These are phyloP conservation scores for Vollenhovia emeryi DNA, from an alignment of 1,140 invertebrate genomes.

Conservation along the genomic window DNA sequence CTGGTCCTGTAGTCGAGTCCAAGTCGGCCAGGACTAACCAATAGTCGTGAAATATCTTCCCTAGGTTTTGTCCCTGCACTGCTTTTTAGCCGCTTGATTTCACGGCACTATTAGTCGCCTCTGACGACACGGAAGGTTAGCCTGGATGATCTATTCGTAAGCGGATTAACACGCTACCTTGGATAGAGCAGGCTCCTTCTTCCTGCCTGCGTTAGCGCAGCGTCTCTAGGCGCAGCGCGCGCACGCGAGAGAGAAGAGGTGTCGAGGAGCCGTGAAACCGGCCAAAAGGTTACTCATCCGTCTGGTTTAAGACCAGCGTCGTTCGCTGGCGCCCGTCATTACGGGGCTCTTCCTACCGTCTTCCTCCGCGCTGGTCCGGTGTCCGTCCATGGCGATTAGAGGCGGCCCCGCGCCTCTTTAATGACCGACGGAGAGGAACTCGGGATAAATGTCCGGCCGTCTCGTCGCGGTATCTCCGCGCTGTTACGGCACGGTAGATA, in stretches of 20 bases:
- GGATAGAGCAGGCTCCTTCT: not conserved
- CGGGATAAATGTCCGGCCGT: slow-evolving; percentile 13
- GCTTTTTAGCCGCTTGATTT: no score
- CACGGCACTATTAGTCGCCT: no score
- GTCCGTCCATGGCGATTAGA: slow-evolving; percentile 59
- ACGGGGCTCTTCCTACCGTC: slow-evolving; percentile 29
- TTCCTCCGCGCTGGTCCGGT: not conserved
- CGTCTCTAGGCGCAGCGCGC: not conserved
- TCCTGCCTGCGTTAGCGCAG: not conserved
- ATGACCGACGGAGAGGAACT: slow-evolving; percentile 37
- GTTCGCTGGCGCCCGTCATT: slow-evolving; percentile 39
- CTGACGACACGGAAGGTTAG: no score
- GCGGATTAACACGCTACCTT: no score
- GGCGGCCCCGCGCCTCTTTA: slow-evolving; percentile 2
- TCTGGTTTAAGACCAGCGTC: slow-evolving; percentile 50
- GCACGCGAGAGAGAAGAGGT: slow-evolving; percentile 4
- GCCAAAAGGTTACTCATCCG: slow-evolving; percentile 61
- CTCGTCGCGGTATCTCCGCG: not conserved
- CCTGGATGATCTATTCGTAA: no score
- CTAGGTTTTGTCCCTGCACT: no score
- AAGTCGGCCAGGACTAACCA: no score
- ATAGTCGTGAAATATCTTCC: no score
- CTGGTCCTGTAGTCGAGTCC: no score
- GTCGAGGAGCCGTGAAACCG: slow-evolving; percentile 28
- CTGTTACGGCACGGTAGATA: slow-evolving; percentile 49